Conservation (phyloP, 2,888 invertebrate species). For the Ophioninae sp. region DNA sequence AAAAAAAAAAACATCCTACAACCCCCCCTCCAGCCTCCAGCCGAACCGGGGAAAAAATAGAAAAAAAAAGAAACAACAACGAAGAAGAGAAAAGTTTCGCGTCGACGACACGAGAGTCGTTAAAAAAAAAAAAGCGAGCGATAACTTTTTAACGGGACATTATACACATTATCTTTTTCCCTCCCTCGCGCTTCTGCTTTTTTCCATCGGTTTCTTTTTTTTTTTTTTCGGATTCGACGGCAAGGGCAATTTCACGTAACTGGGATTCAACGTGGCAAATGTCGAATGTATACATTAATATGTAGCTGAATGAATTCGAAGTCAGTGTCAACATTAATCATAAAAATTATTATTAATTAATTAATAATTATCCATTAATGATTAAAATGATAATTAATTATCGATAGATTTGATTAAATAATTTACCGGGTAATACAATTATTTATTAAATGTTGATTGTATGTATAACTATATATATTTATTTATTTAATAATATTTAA, state of each 20-base stretch:
- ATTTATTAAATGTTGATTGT: too few species aligned
- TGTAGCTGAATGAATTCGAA: too few species aligned
- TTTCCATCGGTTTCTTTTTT: background rate
- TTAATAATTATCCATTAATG: too few species aligned
- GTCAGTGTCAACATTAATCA: too few species aligned
- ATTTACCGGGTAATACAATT: too few species aligned
- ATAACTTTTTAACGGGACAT: conserved; percentile 30
- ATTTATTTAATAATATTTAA: too few species aligned
- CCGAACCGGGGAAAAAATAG: background rate
- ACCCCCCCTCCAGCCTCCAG: background rate
- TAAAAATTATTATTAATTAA: too few species aligned
- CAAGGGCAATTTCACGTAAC: background rate
- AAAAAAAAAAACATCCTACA: background rate
- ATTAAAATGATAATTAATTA: too few species aligned
- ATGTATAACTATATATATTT: too few species aligned
- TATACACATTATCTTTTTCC: background rate
- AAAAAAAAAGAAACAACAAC: conserved; percentile 1
- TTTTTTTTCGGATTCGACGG: background rate
- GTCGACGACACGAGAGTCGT: background rate
- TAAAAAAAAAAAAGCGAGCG: conserved; percentile 8
- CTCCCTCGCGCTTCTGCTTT: background rate
- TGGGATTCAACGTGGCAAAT: background rate
- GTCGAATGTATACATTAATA: background rate
- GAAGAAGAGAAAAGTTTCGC: background rate
- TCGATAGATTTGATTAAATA: too few species aligned